Base-by-base conservation (phyloP, 1,140 invertebrate genomes). In the Anagrus nilaparvatae region DNA sequence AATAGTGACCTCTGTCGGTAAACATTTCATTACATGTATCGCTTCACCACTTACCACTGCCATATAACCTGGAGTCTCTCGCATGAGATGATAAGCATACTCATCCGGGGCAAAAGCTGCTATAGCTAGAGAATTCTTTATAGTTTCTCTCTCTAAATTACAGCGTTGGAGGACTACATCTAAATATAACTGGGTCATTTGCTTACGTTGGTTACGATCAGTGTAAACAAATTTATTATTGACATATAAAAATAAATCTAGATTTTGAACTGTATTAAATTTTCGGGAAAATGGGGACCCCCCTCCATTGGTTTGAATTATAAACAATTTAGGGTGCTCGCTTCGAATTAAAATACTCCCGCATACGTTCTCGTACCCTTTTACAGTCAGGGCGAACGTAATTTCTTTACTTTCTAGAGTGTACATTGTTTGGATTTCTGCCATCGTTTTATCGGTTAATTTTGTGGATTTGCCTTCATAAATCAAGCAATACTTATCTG, bases 311-410 rank as follows among this genome's bases (percentile, higher is more conserved):
- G 42, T 31, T 24, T 56, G 49, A 2, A 50, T 8, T 2, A 55
- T 48, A 0, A 53, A 32, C 0, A 55, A 8, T 45, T 52, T 56
- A 1, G 48, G 47, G n/a, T 57, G 50, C 31, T 56, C 51, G 0
- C 49, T 55, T 24, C 13, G 8, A 0, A 41, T 17, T 0, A 52
- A 4, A 0, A 14, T 41, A 14, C 46, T 48, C n/a, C 45, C 47
- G 7, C 49, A 54, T 4, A 49, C 2, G 3, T n/a, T 9, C 4
- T 32, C 12, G 13, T 20, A 8, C 2, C 5, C n/a, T 9, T 24
- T 46, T 19, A 5, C 19, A 0, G 42, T 18, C n/a, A 47, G 12
- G 0, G 38, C 44, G 16, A 51, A 53, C 0, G 44, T 51, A 10
- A 40, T 38, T 5, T 46, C 48, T 9, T 34, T 6, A 2, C 23